Evolutionary conservation across 2,113 vertebrate species (phyloP).

Genomic region (Xyrauchen texanus): DNA sequence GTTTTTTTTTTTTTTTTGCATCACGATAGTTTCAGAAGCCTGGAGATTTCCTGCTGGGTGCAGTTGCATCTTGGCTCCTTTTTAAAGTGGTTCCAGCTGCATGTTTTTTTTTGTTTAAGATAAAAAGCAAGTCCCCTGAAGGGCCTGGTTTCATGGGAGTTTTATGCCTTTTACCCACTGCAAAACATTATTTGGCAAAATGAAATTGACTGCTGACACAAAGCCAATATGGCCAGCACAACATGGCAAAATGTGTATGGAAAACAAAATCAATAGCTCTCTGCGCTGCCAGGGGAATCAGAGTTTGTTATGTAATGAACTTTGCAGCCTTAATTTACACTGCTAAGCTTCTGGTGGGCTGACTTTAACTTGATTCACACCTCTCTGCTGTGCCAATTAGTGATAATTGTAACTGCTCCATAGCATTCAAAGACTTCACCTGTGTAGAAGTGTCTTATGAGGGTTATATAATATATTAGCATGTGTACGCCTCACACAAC

Average conservation of each 20-base stretch:
- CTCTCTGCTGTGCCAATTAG: slow-evolving; percentile 5
- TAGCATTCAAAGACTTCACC: slow-evolving; percentile 5
- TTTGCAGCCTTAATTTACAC: neutral
- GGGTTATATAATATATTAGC: slow-evolving; percentile 17
- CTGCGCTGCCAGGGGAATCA: slow-evolving; percentile 23
- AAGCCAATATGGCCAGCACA: neutral
- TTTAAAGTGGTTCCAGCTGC: slow-evolving; percentile 3
- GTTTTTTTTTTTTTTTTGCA: neutral
- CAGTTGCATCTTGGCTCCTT: slow-evolving; percentile 3
- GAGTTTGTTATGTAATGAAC: neutral
- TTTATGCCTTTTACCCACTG: slow-evolving; percentile 2
- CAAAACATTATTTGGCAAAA: slow-evolving; percentile 6
- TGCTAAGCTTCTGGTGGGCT: slow-evolving; percentile 19
- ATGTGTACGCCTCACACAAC: neutral
- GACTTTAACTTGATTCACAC: slow-evolving; percentile 17
- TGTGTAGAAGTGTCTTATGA: slow-evolving; percentile 29
- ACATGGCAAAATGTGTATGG: slow-evolving; percentile 15
- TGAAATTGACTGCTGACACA: slow-evolving; percentile 1
- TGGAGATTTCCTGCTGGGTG: neutral
- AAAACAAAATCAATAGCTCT: slow-evolving; percentile 25
- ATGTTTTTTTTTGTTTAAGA: slow-evolving; percentile 6
- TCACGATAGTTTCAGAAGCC: neutral
- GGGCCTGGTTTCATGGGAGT: neutral
- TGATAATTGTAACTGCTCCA: neutral
- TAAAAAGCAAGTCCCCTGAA: neutral